Percentiles rank a stretch among this genome's conserved stretches.
Conservation (phyloP, 2,888 invertebrate species). For the Hetaerina titia region DNA sequence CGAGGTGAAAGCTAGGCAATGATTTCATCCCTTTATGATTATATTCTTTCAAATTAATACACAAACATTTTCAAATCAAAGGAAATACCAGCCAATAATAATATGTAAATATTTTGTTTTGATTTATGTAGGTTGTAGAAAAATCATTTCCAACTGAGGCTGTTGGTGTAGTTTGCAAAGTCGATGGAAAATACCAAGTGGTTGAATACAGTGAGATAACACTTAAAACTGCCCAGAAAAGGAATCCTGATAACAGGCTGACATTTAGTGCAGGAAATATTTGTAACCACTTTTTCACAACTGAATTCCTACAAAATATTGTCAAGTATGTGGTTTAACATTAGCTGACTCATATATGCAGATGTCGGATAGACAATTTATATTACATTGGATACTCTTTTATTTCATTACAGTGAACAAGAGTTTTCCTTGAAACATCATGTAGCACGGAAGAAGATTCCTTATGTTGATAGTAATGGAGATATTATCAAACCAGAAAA, state of each 20-base stretch:
- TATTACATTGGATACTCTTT: background rate
- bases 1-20: no score
- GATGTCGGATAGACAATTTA: background rate
- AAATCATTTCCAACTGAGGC: constrained; percentile 95
- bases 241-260: constrained; percentile 87
- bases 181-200: constrained; percentile 93
- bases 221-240: constrained; percentile 89
- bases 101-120: background rate
- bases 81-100: background rate
- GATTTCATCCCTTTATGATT: no score
- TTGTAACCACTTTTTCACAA: constrained; percentile 97
- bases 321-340: constrained; percentile 78
- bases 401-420: constrained; percentile 77
- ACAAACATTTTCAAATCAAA: no score
- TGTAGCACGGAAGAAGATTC: constrained; percentile 98
- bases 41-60: no score
- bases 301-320: constrained; percentile 89
- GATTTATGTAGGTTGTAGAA: constrained; percentile 83
- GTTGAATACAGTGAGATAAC: constrained; percentile 99
- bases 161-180: constrained; percentile 97
- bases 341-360: background rate
- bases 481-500: constrained; percentile 86
- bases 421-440: constrained; percentile 92
- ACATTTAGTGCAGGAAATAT: constrained; percentile 98
- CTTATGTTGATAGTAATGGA: constrained; percentile 87